Base-by-base conservation (phyloP, 2,113 vertebrate genomes). In the Coryphaenoides rupestris region DNA sequence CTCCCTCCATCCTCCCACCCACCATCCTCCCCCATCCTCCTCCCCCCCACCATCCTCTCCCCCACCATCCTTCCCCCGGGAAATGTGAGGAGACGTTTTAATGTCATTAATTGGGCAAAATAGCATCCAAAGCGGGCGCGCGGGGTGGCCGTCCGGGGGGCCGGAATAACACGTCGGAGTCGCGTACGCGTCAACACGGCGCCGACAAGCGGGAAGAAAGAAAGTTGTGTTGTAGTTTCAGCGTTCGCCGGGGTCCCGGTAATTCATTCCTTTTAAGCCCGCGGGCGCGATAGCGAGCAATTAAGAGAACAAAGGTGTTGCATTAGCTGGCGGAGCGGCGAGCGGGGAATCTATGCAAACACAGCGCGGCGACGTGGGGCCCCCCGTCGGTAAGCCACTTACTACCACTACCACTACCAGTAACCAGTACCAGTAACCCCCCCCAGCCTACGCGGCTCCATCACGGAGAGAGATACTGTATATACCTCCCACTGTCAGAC, bases 281-380 rank as follows among this genome's bases (percentile, higher is more conserved):
- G 23, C 19, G 73, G 77, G 62, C 61, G 61, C 6, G 77, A 78
- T 55, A 82, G 61, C 72, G 75, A 79, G 74, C 76, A 84, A 85
- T 86, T 84, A 85, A 69, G 78, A 84, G 75, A 85, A 80, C 73
- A 84, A 83, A 85, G 80, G 68, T 77, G 76, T 64, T 76, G 79
- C 77, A 78, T 81, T 74, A 82, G 78, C 78, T 77, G 62, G 68
- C 69, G 69, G 69, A 73, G 60, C 62, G 66, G 33, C 33, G 70
- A 84, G 70, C 75, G 68, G 81, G 15, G 60, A 75, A 76, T 79
- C 63, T 64, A 69, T 75, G 83, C 80, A 79, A 84, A 83, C 84
- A 84, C 49, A 62, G 66, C 78, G 77, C 49, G 63, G 66, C 78
- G 77, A 80, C 75, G 68, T n/a, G n/a, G n/a, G n/a, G n/a, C 67